Conservation (phyloP, 2,888 invertebrate species). For the Physocephala rufipes region DNA sequence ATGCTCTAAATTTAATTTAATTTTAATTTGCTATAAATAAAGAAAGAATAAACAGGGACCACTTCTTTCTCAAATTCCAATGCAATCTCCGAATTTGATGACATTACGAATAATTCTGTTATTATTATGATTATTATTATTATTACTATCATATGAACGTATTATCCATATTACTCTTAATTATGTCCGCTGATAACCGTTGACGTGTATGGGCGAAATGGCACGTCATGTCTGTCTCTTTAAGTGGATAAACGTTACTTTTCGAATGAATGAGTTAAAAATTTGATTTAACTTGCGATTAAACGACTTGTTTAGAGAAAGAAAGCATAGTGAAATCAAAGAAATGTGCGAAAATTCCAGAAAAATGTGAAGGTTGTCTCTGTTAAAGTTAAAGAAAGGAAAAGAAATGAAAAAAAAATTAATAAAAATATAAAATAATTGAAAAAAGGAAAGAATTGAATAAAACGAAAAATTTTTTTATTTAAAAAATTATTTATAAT, state of each 20-base stretch:
- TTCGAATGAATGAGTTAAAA: conserved; percentile 25
- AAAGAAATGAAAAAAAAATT: not conserved
- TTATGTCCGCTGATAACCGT: not conserved
- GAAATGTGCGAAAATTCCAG: conserved; percentile 11
- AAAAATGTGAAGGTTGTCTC: not conserved
- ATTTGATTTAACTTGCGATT: conserved; percentile 21
- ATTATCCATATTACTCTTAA: not conserved
- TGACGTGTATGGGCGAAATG: not conserved
- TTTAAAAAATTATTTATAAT: not conserved
- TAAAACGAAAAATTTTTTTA: too few relatives aligned
- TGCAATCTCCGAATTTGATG: not conserved
- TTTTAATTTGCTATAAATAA: too few relatives aligned
- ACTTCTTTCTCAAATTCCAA: not conserved
- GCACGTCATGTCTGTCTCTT: not conserved
- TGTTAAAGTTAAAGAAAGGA: not conserved
- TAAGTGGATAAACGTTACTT: conserved; percentile 24
- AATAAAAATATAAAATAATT: not conserved
- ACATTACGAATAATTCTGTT: not conserved
- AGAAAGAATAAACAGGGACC: too few relatives aligned
- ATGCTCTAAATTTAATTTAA: too few relatives aligned
- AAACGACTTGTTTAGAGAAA: not conserved
- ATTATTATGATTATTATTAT: not conserved
- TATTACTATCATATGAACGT: not conserved
- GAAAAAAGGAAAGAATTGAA: not conserved
- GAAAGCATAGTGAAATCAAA: not conserved